These are phyloP conservation scores for Anolis carolinensis DNA, from an alignment of 2,113 vertebrate genomes.

Conservation along the genomic window DNA sequence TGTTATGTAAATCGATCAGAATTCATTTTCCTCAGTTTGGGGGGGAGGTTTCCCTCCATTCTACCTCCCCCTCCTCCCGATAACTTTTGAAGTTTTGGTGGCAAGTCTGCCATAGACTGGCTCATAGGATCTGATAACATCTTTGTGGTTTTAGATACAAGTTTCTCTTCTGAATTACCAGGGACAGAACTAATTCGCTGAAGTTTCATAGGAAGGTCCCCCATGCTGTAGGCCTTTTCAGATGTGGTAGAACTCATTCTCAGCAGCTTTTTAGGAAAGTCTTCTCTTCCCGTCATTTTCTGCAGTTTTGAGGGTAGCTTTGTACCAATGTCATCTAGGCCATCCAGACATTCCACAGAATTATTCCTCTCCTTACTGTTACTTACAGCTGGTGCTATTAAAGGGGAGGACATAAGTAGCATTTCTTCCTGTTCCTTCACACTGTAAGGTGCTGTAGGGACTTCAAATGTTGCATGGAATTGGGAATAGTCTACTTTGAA, in stretches of 20 bases:
- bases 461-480: slow-evolving; percentile 98
- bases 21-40: slow-evolving; percentile 98
- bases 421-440: slow-evolving; percentile 98
- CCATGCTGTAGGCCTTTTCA: slow-evolving; percentile 97
- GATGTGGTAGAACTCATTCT: slow-evolving; percentile 98
- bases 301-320: slow-evolving; percentile 95
- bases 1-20: slow-evolving; percentile 96
- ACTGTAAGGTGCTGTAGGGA: slow-evolving; percentile 93
- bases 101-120: slow-evolving; percentile 95
- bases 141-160: slow-evolving; percentile 85
- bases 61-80: slow-evolving; percentile 77
- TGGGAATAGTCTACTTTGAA: slow-evolving; percentile 99
- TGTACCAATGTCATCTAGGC: slow-evolving; percentile 86
- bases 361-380: slow-evolving; percentile 93
- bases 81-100: slow-evolving; percentile 95
- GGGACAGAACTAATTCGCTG: slow-evolving; percentile 99
- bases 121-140: slow-evolving; percentile 92
- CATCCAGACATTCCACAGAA: slow-evolving; percentile 94
- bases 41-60: slow-evolving; percentile 95
- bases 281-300: slow-evolving; percentile 96
- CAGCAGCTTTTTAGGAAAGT: slow-evolving; percentile 94
- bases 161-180: slow-evolving; percentile 93
- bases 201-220: slow-evolving; percentile 96
- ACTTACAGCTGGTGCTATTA: slow-evolving; percentile 93
- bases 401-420: slow-evolving; percentile 94